Conservation (phyloP, 2,888 invertebrate species). For the Clanis bilineata region DNA sequence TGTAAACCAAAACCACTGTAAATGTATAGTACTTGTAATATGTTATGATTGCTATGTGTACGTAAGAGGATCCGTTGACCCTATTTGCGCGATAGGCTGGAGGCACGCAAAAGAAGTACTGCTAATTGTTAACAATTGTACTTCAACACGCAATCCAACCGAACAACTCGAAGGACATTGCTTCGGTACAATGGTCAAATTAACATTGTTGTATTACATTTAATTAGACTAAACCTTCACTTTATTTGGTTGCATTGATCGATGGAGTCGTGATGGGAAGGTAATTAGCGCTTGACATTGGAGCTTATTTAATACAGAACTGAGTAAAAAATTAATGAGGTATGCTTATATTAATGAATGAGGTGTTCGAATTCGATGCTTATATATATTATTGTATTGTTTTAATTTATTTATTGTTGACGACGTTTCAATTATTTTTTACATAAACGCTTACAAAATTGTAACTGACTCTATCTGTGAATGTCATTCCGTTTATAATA, state of each 20-base stretch:
- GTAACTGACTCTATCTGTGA: not conserved
- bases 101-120: slow-evolving; percentile 76
- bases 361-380: too few relatives aligned
- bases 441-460: not conserved
- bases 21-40: not conserved
- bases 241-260: too few relatives aligned
- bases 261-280: not conserved
- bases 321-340: not conserved
- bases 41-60: slow-evolving; percentile 25
- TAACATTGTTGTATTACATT: too few relatives aligned
- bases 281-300: not conserved
- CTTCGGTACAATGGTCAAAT: not conserved
- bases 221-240: too few relatives aligned
- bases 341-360: too few relatives aligned
- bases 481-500: not conserved
- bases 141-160: slow-evolving; percentile 71
- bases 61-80: slow-evolving; percentile 56
- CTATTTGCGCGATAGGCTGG: slow-evolving; percentile 67
- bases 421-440: too few relatives aligned
- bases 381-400: too few relatives aligned
- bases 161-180: slow-evolving; percentile 11
- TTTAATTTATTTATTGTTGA: too few relatives aligned
- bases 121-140: slow-evolving; percentile 77
- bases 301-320: not conserved
- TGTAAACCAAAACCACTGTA: not conserved